Base-by-base conservation (phyloP, 2,797 vertebrate genomes). In the Pyrocephalus nanus region DNA sequence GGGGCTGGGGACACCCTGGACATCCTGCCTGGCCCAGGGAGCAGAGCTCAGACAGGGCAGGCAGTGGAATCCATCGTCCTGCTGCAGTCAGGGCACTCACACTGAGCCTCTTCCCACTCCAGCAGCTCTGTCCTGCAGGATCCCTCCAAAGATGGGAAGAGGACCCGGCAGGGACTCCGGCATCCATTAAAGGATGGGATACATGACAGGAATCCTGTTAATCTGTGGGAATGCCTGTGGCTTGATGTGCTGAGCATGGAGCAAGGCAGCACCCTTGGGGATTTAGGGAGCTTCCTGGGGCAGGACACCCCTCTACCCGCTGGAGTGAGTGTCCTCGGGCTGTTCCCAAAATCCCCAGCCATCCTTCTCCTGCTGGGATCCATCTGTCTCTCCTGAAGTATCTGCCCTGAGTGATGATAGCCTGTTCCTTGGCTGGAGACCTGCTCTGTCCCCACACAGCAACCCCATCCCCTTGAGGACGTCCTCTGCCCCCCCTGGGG, bases 1-100 rank as follows among this genome's bases (percentile, higher is more conserved):
- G 62, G 38, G 86, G 60, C 29, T 66, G 76, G 76, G 69, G 45
- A 15, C 69, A 47, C 18, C 29, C 43, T 55, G 30, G 32, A 29
- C 45, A 20, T 25, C 9, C 72, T 20, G 47, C 20, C 7, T 0
- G 13, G 36, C 86, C 4, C 0, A 47, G 51, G 64, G 74, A 60
- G 4, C 2, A 2, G 23, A 34, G 71, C 40, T 9, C 19, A 19
- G 73, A 18, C 29, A 1, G 0, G 2, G 40, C 21, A 21, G 55
- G 48, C 7, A 6, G 53, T 1, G 3, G 50, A 43, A 48, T 25
- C 48, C 16, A 53, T 38, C 70, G 57, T 57, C 40, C 29, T 18
- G 1, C 53, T 0, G 12, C 36, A 12, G 15, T 1, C 80, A 6
- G 64, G 26, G 42, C 2, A 9, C 2, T 45, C 86, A 7, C 25